Evolutionary conservation across 2,113 vertebrate species (phyloP), one percentile per base, ranked within the genome.

Genomic region (Caracal caracal): DNA sequence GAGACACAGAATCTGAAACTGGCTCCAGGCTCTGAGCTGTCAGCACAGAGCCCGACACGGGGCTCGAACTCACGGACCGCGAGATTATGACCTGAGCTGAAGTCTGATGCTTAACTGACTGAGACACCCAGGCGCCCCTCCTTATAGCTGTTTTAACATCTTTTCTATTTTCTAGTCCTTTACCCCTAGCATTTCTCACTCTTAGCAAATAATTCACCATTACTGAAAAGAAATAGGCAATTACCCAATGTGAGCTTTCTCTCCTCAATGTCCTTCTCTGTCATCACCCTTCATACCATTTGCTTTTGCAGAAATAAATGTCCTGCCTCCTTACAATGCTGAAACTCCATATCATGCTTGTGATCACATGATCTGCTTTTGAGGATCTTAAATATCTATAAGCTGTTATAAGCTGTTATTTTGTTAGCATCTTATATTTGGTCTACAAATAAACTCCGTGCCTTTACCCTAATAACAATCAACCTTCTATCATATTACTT

Each of bases 201-300:
- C 53, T 90, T 35, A 81, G 65, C 47, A 94, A 95, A 94, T 53
- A 93, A 81, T 61, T 28, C 88, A 16, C 6, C 65, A 68, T 43
- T 43, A 80, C 16, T 80, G 37, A 80, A 86, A 86, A 68, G 28
- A 61, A 79, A 88, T 2, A 71, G 37, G 51, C 12, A 84, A 71
- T 61, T 88, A 84, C 19, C 20, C 35, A 94, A 87, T n/a, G 5
- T 73, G 68, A 93, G 73, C 33, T 43, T 76, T 68, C 56, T 47
- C 24, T 37, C 78, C 51, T 90, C 66, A 86, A 49, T 89, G 70
- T 40, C 47, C 5, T 66, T 30, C 33, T 40, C 26, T 16, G 10
- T 92, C 70, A 85, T 81, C 24, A 68, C 35, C 56, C 65, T 70
- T 81, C 30, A 78, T 92, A 83, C 86, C 68, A 73, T 79, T 65